Base-by-base conservation (phyloP, 2,888 invertebrate species). In the Pteria penguin region DNA sequence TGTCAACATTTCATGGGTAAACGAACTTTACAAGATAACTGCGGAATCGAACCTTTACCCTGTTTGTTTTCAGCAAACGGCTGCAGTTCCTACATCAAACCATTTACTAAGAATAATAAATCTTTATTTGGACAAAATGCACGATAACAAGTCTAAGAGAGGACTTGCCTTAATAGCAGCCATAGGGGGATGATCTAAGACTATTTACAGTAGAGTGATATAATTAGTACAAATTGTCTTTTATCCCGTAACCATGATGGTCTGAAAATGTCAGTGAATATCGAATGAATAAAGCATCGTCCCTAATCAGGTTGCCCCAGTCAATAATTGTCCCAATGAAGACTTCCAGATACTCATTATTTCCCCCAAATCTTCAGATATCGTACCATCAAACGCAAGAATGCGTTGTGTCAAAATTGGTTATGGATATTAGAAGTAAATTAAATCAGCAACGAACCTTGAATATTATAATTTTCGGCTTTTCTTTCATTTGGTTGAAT, bases 401-500 rank as follows among this genome's bases (percentile, higher is more conserved):
- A 8, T n/a, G 57, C 8, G 22, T 8, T 18, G 24, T 57, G 24
- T 57, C 2, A 55, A 67, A 54, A 54, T 55, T 32, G 67, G 54
- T 67, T 67, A 67, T 67, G 32, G 54, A 67, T 67, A 67, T 67
- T 52, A 67, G 27, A 67, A 24, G 54, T 26, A 67, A 67, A 67
- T 67, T 67, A 29, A 32, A 67, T 67, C 45, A 67, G 22, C 32
- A 67, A 24, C 54, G 27, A 45, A 54, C 29, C 29, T 54, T 14
- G 45, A 52, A 45, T 67, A 52, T 67, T 27, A 54, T 29, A 67
- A 67, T 67, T 67, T 54, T 45, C 27, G 54, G 54, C 31, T 67
- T 54, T 27, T n/a, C 29, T 67, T 67, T 36, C 67, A 67, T 54
- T 36, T 67, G 52, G 45, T 45, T 18, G 45, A 45, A 8, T 45